Conservation (phyloP, 2,113 vertebrate genomes). For the Syngnathoides biaculeatus region DNA sequence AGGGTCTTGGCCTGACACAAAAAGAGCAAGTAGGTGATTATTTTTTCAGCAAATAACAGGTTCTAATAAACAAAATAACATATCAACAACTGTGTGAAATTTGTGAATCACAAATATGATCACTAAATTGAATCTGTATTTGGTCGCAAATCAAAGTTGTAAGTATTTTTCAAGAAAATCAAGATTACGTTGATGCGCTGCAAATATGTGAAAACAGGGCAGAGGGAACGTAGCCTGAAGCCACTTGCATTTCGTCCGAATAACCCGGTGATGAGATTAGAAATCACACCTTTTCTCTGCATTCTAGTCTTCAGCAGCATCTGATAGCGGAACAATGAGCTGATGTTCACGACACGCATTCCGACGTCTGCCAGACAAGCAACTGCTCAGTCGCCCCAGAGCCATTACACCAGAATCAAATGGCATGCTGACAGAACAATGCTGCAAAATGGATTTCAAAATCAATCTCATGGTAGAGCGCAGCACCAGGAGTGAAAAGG, state of each 20-base stretch:
- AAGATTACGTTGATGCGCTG: not conserved
- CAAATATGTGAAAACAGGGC: not conserved
- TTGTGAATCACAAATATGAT: not conserved
- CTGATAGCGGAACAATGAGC: constrained; percentile 45
- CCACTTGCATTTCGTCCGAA: constrained; percentile 22
- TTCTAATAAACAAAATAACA: no score
- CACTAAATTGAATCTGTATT: not conserved
- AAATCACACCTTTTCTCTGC: constrained; percentile 23
- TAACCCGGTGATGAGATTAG: constrained; percentile 31
- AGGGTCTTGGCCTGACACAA: no score
- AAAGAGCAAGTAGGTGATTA: no score
- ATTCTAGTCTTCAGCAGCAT: constrained; percentile 12
- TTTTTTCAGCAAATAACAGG: no score
- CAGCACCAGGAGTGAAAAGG: constrained; percentile 21
- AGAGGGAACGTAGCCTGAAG: not conserved
- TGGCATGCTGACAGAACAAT: constrained; percentile 37
- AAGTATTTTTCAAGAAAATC: not conserved
- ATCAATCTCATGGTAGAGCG: constrained; percentile 29
- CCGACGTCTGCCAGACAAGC: constrained; percentile 26
- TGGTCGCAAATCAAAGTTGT: not conserved
- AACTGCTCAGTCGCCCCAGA: not conserved
- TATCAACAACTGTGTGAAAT: no score
- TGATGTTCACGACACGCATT: constrained; percentile 40
- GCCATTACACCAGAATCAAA: constrained; percentile 37
- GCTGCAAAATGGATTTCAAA: constrained; percentile 37